Evolutionary conservation across 2,888 invertebrate species (phyloP), one percentile per base, ranked within the genome.

Genomic region (Lutraria lutraria): DNA sequence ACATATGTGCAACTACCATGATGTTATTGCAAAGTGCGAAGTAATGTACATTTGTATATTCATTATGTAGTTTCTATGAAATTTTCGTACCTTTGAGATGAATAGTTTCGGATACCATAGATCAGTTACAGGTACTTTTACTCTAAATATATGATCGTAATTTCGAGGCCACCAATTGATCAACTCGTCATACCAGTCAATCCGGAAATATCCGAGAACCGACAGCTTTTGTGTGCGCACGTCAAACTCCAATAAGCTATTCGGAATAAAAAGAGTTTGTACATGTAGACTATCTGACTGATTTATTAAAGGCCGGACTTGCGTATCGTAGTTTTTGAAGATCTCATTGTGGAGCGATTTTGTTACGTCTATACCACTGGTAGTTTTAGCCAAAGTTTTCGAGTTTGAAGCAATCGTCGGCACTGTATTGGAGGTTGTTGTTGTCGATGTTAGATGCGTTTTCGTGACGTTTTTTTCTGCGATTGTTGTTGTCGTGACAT

Each of bases 241-340:
- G n/a, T 92, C 90, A 25, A 92, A 92, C 76, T 90, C 90, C 16
- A 92, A 81, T n/a, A 92, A 83, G 60, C 89, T 90, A n/a, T 83
- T 87, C 3, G 90, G 90, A 0, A 84, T 68, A 60, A 92, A 92
- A 13, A 76, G 79, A 1, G 88, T 79, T 2, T 76, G 60, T 43
- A 92, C 88, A 19, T 81, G 21, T 0, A 90, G 72, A n/a, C 25
- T 29, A 0, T 8, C 25, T 8, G 29, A 25, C 29, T 72, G 72
- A 6, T 72, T 72, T 72, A 6, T 29, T 15, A 72, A 29, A 25
- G 72, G 72, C 25, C 29, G 6, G 13, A 72, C 72, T 25, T 72
- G 25, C 15, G 8, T n/a, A 31, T 72, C 72, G 25, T 72, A 72
- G 72, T 72, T 31, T 13, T 15, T 31, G 25, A 72, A 72, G 29